Percentiles rank a stretch among this genome's conserved stretches.
Conservation (phyloP, 1,140 invertebrate species). For the Drosophila oshimai region DNA sequence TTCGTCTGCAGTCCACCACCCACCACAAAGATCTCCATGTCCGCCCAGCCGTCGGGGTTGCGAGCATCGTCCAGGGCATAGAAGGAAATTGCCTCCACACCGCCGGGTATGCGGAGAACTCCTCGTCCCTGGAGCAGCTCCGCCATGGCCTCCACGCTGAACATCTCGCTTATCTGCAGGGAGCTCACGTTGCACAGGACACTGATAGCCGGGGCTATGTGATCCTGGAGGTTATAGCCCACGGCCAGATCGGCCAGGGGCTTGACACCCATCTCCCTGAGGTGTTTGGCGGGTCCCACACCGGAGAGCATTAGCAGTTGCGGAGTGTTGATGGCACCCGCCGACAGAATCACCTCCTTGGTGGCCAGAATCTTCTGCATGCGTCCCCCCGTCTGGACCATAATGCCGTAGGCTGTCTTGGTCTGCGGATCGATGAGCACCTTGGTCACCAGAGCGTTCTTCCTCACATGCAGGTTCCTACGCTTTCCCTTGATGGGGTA, state of each 20-base stretch:
- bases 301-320: constrained; percentile 92
- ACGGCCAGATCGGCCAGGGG: constrained; percentile 89
- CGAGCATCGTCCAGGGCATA: constrained; percentile 86
- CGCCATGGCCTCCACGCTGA: constrained; percentile 37
- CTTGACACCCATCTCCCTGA: constrained; percentile 85
- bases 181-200: constrained; percentile 85
- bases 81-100: constrained; percentile 90
- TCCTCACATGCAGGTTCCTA: constrained; percentile 87
- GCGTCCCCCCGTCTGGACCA: constrained; percentile 85
- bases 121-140: constrained; percentile 83
- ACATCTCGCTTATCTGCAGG: constrained; percentile 34
- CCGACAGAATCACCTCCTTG: constrained; percentile 90
- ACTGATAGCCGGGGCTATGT: constrained; percentile 88
- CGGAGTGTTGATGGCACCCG: constrained; percentile 89
- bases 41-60: constrained; percentile 86
- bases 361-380: constrained; percentile 85
- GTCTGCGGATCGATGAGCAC: constrained; percentile 88
- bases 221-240: constrained; percentile 91
- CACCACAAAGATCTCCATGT: constrained; percentile 89
- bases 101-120: constrained; percentile 89
- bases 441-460: constrained; percentile 87
- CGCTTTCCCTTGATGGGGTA: constrained; percentile 85
- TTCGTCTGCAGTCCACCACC: constrained; percentile 84
- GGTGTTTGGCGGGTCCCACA: constrained; percentile 88
- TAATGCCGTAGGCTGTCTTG: constrained; percentile 86